A percentile compares a stretch with the other conserved stretches of the same genome.
Conservation (phyloP, 2,888 invertebrate genomes). For the Pandemis heparana region DNA sequence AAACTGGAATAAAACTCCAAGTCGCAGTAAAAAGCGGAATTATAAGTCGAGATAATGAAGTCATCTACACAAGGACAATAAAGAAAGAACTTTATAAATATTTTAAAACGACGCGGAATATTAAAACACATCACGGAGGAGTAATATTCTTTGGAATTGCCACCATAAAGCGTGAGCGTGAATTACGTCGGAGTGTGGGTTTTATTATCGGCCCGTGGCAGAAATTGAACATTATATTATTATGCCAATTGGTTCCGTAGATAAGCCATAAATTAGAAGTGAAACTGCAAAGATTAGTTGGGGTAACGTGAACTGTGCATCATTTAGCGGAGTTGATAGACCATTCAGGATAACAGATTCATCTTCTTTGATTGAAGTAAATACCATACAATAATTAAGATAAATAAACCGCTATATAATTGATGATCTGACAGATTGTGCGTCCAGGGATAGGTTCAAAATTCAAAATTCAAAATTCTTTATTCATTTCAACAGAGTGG, state of each 20-base stretch:
- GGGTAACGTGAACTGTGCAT: background rate
- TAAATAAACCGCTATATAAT: no score
- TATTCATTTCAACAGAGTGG: no score
- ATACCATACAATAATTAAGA: no score
- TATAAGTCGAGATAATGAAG: conserved; percentile 57
- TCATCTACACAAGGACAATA: conserved; percentile 52
- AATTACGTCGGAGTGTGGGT: conserved; percentile 79
- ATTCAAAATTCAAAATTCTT: no score
- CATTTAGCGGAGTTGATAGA: background rate
- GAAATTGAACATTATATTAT: conserved; percentile 51
- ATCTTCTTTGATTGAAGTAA: background rate
- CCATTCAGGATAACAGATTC: background rate
- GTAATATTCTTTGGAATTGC: conserved; percentile 78
- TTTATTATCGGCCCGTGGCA: conserved; percentile 74
- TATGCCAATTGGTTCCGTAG: conserved; percentile 32
- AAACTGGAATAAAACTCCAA: conserved; percentile 39
- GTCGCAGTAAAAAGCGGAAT: conserved; percentile 38
- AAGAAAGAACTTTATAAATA: conserved; percentile 78
- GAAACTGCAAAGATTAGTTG: background rate
- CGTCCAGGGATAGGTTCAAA: no score
- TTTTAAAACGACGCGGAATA: conserved; percentile 80
- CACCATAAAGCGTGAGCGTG: conserved; percentile 76
- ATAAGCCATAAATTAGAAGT: background rate
- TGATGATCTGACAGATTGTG: no score
- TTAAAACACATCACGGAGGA: conserved; percentile 75